A percentile compares a stretch with the other conserved stretches of the same genome.
Conservation (phyloP, 2,113 vertebrate genomes). For the Boulengeromyrus knoepffleri region DNA sequence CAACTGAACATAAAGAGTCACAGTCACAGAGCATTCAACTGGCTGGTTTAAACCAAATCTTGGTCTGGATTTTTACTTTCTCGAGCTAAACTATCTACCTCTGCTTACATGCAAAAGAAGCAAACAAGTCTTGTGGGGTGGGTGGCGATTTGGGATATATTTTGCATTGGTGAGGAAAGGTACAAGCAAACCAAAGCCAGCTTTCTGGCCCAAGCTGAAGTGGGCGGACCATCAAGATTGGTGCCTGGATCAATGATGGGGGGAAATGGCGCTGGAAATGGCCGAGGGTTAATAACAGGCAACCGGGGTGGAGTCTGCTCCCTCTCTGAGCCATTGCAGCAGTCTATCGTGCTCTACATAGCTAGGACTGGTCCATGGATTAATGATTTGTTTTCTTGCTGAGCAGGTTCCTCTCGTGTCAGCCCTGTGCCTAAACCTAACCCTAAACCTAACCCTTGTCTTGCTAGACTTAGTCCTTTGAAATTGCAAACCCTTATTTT, state of each 20-base stretch:
- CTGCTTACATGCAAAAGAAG: background rate
- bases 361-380: background rate
- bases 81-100: background rate
- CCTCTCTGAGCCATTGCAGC: background rate
- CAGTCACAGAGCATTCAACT: background rate
- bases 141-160: background rate
- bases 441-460: background rate
- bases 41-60: background rate
- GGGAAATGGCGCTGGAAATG: background rate
- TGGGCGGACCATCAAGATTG: background rate
- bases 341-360: background rate
- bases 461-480: background rate
- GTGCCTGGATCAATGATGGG: background rate
- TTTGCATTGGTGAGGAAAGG: background rate
- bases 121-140: background rate
- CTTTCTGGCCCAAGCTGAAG: background rate
- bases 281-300: background rate
- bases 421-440: background rate
- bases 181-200: background rate
- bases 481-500: background rate
- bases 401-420: background rate
- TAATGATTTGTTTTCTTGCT: background rate
- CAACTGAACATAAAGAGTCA: background rate
- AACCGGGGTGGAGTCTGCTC: background rate
- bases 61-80: background rate